Percentiles rank a stretch among this genome's conserved stretches.
Evolutionary conservation across 2,888 invertebrate genomes (phyloP).

Genomic region (Cistogaster globosa): DNA sequence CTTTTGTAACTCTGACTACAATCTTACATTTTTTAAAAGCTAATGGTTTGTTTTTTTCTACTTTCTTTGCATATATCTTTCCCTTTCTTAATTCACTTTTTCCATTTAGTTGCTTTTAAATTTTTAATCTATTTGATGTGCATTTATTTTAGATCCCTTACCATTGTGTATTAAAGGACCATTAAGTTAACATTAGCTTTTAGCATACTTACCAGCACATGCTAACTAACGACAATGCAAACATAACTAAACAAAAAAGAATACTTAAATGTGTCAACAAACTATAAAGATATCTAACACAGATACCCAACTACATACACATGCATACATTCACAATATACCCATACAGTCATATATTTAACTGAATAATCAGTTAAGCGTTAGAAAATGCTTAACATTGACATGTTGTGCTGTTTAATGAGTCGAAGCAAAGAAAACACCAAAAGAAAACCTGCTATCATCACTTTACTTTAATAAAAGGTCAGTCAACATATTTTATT

Average conservation of each 20-base stretch:
- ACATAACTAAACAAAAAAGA: slow-evolving; percentile 12
- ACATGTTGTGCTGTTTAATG: slow-evolving; percentile 50
- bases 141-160: too few relatives aligned
- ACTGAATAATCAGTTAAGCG: slow-evolving; percentile 55
- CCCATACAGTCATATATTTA: background rate
- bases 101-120: too few relatives aligned
- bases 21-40: too few relatives aligned
- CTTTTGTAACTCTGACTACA: too few relatives aligned
- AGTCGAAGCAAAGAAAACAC: slow-evolving; percentile 7
- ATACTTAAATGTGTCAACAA: slow-evolving; percentile 61
- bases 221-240: background rate
- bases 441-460: slow-evolving; percentile 2
- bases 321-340: background rate
- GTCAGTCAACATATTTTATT: slow-evolving; percentile 43
- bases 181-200: too few relatives aligned
- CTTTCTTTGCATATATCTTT: too few relatives aligned
- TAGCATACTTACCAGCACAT: too few relatives aligned
- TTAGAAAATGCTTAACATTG: slow-evolving; percentile 49
- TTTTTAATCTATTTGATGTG: too few relatives aligned
- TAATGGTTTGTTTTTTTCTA: too few relatives aligned
- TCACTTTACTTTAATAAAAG: slow-evolving; percentile 47
- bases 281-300: slow-evolving; percentile 66
- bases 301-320: slow-evolving; percentile 36
- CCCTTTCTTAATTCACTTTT: too few relatives aligned
- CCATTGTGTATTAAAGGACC: too few relatives aligned